Percentiles rank a stretch among this genome's conserved stretches.
phyloP scores from a whole-genome alignment of 2,113 vertebrate species.

The Anseranas semipalmata region DNA sequence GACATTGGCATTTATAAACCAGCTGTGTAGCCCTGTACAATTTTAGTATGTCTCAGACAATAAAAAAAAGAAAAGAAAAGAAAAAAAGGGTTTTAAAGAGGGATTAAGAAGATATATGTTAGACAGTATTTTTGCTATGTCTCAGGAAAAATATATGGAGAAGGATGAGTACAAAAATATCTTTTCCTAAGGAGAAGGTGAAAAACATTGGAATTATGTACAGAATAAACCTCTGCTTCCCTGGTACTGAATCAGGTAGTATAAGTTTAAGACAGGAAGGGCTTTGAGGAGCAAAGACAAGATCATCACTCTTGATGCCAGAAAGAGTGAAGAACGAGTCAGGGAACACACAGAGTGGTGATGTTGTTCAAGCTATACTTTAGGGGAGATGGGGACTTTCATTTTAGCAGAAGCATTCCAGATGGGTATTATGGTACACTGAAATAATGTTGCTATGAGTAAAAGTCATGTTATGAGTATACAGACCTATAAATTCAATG shows the following conservation, averaged over 20 bases:
- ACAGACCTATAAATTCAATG: background rate
- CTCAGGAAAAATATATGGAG: background rate
- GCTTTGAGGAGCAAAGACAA: background rate
- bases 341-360: fast-evolving
- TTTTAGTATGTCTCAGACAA: background rate
- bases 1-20: background rate
- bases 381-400: background rate
- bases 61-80: background rate
- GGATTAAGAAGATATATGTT: background rate
- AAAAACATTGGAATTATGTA: background rate
- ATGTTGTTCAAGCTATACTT: background rate
- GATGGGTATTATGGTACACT: background rate
- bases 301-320: background rate
- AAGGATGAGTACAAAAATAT: background rate
- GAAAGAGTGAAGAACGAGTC: background rate
- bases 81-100: background rate
- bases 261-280: background rate
- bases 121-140: background rate
- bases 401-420: background rate
- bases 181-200: background rate
- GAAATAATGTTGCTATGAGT: background rate
- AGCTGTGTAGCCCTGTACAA: background rate
- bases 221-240: background rate
- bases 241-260: background rate
- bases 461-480: background rate